Evolutionary conservation across 2,797 vertebrate species (phyloP).

Genomic region (Macroramphosus scolopax): DNA sequence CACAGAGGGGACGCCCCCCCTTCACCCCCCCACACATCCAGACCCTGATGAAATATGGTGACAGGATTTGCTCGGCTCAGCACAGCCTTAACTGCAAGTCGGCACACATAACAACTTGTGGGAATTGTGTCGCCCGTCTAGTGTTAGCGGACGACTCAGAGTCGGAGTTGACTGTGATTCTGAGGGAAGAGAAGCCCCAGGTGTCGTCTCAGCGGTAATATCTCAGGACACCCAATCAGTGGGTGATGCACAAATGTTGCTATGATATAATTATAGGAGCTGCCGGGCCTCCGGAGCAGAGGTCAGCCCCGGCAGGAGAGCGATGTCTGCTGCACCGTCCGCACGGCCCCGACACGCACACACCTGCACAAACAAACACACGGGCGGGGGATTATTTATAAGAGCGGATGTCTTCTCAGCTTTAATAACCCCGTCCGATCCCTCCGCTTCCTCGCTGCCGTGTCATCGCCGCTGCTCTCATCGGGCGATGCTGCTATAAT

Average conservation of each 20-base stretch:
- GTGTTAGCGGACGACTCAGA: constrained; percentile 23
- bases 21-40: constrained; percentile 7
- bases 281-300: constrained; percentile 21
- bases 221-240: constrained; percentile 60
- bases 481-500: constrained; percentile 13
- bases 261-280: constrained; percentile 30
- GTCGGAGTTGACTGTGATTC: constrained; percentile 13
- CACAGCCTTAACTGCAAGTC: constrained; percentile 36
- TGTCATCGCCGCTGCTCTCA: constrained; percentile 23
- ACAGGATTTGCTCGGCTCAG: constrained; percentile 53
- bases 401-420: constrained; percentile 7
- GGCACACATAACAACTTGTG: constrained; percentile 47
- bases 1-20: constrained; percentile 25
- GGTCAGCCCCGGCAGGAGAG: too few relatives aligned
- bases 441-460: constrained; percentile 12
- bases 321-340: constrained; percentile 5
- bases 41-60: constrained; percentile 47
- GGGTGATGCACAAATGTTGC: constrained; percentile 36
- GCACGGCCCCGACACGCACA: constrained; percentile 1
- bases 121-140: constrained; percentile 43
- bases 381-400: too few relatives aligned
- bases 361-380: background rate
- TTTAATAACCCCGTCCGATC: constrained; percentile 27
- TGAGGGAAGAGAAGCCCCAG: constrained; percentile 39
- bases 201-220: constrained; percentile 57